A percentile compares a stretch with the other conserved stretches of the same genome.
Evolutionary conservation across 1,140 invertebrate species (phyloP).

Genomic region (Euwallacea fornicatus): DNA sequence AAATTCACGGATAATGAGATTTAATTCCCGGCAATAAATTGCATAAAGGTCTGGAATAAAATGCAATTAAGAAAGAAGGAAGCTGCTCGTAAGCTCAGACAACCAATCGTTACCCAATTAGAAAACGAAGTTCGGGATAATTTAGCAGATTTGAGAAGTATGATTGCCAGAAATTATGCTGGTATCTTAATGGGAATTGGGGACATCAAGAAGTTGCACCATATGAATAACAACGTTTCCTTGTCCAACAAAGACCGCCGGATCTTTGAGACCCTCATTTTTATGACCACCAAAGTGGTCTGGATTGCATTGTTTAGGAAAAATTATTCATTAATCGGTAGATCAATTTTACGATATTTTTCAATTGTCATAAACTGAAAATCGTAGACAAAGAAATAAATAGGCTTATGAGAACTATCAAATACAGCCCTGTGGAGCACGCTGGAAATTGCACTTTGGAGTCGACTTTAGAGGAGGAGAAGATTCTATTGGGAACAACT

Average conservation of each 20-base stretch:
- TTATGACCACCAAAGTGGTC: constrained; percentile 61
- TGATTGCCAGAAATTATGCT: constrained; percentile 63
- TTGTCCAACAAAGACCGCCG: constrained; percentile 63
- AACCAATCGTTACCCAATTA: constrained; percentile 59
- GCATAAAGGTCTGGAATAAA: constrained; percentile 57
- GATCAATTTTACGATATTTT: background rate
- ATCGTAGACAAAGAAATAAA: constrained; percentile 62
- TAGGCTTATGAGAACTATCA: constrained; percentile 61
- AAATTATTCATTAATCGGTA: constrained; percentile 61
- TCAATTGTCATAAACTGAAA: background rate
- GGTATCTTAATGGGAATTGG: constrained; percentile 59
- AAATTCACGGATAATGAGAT: constrained; percentile 1
- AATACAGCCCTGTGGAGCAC: constrained; percentile 59
- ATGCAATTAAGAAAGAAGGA: constrained; percentile 58
- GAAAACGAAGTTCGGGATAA: constrained; percentile 60
- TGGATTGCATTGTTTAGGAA: constrained; percentile 65
- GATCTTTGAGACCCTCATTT: constrained; percentile 61
- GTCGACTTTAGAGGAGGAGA: constrained; percentile 43
- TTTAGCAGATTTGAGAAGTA: constrained; percentile 59
- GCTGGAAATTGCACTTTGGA: constrained; percentile 43
- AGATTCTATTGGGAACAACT: constrained; percentile 45
- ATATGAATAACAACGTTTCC: constrained; percentile 59
- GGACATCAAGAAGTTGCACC: constrained; percentile 59
- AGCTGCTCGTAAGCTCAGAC: constrained; percentile 59
- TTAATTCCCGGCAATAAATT: constrained; percentile 11